phyloP scores from a whole-genome alignment of 2,797 vertebrate species.

The Helicolenus hilgendorfi region DNA sequence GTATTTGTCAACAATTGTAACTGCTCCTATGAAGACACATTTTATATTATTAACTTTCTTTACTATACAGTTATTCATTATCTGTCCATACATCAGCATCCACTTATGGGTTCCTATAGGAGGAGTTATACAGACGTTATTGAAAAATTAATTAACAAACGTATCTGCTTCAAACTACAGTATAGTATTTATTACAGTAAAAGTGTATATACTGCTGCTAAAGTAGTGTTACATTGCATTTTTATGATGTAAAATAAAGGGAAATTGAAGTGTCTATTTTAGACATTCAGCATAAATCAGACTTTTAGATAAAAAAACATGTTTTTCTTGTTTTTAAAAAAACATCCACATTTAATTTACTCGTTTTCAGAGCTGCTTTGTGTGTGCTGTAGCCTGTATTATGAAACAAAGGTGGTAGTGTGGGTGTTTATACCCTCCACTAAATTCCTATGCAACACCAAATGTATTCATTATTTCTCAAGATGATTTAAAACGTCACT shows the following conservation, averaged over 20 bases:
- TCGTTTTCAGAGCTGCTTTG: background rate
- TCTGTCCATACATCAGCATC: background rate
- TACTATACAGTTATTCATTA: background rate
- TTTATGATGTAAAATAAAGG: background rate
- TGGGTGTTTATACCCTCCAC: slow-evolving; percentile 36
- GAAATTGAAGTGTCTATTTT: background rate
- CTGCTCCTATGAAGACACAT: background rate
- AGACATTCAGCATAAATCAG: background rate
- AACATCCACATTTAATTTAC: background rate
- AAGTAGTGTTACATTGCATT: background rate
- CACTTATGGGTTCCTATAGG: background rate
- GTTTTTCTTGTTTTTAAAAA: background rate
- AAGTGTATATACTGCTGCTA: background rate
- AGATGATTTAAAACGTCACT: slow-evolving; percentile 16
- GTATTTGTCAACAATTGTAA: background rate
- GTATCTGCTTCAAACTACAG: background rate
- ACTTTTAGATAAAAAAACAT: background rate
- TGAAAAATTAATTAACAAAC: background rate
- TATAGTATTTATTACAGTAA: background rate
- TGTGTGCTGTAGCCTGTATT: background rate
- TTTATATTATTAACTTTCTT: background rate
- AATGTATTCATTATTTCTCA: slow-evolving; percentile 3
- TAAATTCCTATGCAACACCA: background rate
- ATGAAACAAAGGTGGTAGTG: background rate
- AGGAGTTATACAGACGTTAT: background rate